Conservation (phyloP, 1,140 invertebrate species). For the Scaptomyza hsui region DNA sequence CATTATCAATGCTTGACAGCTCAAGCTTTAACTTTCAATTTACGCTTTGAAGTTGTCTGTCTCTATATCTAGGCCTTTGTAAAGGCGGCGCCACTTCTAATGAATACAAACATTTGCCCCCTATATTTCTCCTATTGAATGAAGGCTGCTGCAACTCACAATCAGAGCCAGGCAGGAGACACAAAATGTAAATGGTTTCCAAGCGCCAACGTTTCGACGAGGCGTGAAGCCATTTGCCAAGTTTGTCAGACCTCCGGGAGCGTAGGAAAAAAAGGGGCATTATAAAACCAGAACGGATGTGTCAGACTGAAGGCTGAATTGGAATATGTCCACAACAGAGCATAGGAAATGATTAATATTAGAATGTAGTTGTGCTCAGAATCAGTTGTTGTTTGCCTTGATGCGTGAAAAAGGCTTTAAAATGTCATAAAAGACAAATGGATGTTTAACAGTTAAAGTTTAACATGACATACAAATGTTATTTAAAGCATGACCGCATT, state of each 20-base stretch:
- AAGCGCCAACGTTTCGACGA: slow-evolving; percentile 44
- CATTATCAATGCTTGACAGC: slow-evolving; percentile 7
- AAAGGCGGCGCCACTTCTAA: slow-evolving; percentile 17
- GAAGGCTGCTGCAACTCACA: slow-evolving; percentile 20
- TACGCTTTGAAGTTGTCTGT: slow-evolving; percentile 61
- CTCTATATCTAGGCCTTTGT: background rate
- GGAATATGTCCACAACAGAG: background rate
- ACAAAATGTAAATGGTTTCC: slow-evolving; percentile 52
- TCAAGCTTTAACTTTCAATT: slow-evolving; percentile 39
- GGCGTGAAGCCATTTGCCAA: slow-evolving; percentile 50
- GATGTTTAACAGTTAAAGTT: background rate
- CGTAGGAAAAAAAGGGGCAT: background rate
- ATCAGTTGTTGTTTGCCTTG: background rate
- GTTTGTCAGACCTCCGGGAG: background rate
- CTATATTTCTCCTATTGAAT: background rate
- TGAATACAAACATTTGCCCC: slow-evolving; percentile 45
- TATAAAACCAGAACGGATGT: slow-evolving; percentile 3
- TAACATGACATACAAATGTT: background rate
- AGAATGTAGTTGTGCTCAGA: background rate
- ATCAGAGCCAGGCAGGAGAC: slow-evolving; percentile 17
- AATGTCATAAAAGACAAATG: slow-evolving; percentile 4
- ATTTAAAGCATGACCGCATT: background rate
- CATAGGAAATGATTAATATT: slow-evolving; percentile 7
- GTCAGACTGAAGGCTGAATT: background rate
- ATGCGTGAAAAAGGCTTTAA: background rate